Conservation (phyloP, 2,113 vertebrate genomes). For the Brienomyrus longianalis region DNA sequence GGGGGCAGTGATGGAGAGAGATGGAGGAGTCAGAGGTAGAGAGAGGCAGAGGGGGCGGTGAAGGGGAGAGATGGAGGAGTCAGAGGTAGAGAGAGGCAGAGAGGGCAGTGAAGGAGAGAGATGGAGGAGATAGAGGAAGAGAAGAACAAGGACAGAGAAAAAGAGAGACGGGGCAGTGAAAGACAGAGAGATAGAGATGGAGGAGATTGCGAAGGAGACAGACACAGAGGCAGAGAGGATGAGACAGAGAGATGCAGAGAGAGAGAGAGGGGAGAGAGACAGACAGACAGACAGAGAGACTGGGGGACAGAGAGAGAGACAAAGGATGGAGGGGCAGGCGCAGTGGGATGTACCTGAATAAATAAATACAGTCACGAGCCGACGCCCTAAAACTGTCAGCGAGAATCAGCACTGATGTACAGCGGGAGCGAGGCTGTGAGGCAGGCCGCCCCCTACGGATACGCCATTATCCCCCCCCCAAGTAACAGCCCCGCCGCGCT, state of each 20-base stretch:
- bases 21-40: background rate
- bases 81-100: background rate
- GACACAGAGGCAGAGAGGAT: slow-evolving; percentile 31
- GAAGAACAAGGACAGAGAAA: background rate
- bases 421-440: slow-evolving; percentile 39
- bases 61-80: background rate
- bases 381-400: slow-evolving; percentile 66
- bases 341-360: slow-evolving; percentile 47
- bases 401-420: slow-evolving; percentile 54
- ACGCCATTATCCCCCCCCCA: background rate
- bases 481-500: background rate
- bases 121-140: background rate
- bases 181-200: background rate
- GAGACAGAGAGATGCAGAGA: background rate
- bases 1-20: background rate
- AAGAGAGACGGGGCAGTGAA: background rate
- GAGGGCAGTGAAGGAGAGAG: background rate
- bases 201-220: background rate
- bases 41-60: background rate
- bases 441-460: slow-evolving; percentile 9
- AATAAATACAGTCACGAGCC: slow-evolving; percentile 60
- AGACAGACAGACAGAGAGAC: background rate
- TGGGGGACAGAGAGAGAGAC: background rate
- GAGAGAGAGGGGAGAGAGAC: background rate
- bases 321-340: slow-evolving; percentile 29